These are phyloP conservation scores for Holocentrus rufus DNA, from an alignment of 2,797 vertebrate genomes.

Conservation along the genomic window DNA sequence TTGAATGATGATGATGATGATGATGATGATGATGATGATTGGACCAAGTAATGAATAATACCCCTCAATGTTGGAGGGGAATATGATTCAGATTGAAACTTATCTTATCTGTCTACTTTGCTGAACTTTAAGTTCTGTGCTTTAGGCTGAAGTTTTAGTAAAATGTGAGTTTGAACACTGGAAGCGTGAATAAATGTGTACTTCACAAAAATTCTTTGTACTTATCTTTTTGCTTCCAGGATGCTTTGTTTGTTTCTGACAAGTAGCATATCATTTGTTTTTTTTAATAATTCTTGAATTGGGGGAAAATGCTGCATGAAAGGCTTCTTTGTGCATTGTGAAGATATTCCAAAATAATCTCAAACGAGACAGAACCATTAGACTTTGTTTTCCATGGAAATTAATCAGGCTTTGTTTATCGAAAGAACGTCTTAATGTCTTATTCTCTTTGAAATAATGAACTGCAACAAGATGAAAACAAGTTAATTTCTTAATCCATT, in stretches of 20 bases:
- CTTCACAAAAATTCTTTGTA: slow-evolving; percentile 64
- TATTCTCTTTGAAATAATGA: slow-evolving; percentile 87
- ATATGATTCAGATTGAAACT: slow-evolving; percentile 18
- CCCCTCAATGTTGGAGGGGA: not conserved
- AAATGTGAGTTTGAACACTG: slow-evolving; percentile 21
- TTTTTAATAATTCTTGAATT: slow-evolving; percentile 62
- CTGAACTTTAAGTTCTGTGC: slow-evolving; percentile 34
- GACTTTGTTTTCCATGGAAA: slow-evolving; percentile 78
- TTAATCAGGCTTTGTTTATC: slow-evolving; percentile 84
- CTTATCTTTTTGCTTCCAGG: slow-evolving; percentile 62
- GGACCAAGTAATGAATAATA: slow-evolving; percentile 31
- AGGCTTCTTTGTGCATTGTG: slow-evolving; percentile 66
- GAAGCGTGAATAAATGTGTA: slow-evolving; percentile 45
- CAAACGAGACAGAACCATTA: slow-evolving; percentile 75
- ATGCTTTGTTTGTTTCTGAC: slow-evolving; percentile 68
- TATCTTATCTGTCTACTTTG: slow-evolving; percentile 18
- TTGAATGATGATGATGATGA: slow-evolving; percentile 26
- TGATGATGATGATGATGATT: not conserved
- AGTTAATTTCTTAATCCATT: slow-evolving; percentile 80
- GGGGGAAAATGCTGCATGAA: slow-evolving; percentile 60
- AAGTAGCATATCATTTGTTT: slow-evolving; percentile 63
- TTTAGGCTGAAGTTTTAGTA: slow-evolving; percentile 40
- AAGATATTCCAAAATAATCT: slow-evolving; percentile 77
- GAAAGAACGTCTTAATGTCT: slow-evolving; percentile 79
- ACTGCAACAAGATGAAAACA: slow-evolving; percentile 81